phyloP scores from a whole-genome alignment of 2,888 invertebrate species.

The Drosophila emarginata region DNA sequence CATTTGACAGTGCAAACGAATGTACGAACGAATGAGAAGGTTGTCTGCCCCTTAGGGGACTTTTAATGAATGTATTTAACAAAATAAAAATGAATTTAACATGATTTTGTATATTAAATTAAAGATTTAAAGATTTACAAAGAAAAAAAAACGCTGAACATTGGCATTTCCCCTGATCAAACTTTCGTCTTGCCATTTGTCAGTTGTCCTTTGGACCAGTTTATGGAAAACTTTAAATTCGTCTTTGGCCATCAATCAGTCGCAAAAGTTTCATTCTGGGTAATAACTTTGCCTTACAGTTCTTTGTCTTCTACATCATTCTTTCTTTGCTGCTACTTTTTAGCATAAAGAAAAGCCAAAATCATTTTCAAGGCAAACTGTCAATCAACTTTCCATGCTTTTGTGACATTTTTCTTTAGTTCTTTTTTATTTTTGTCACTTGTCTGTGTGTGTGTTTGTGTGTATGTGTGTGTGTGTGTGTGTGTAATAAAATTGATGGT shows the following conservation, averaged over 20 bases:
- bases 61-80: slow-evolving; percentile 8
- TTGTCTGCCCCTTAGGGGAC: background rate
- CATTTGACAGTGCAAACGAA: background rate
- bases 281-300: slow-evolving; percentile 1
- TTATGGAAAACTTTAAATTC: slow-evolving; percentile 3
- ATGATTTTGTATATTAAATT: background rate
- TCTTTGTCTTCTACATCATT: slow-evolving; percentile 1
- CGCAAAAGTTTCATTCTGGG: slow-evolving; percentile 14
- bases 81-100: background rate
- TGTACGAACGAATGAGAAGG: background rate
- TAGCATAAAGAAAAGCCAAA: slow-evolving; percentile 3
- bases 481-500: slow-evolving; percentile 13
- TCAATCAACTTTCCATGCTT: slow-evolving; percentile 45
- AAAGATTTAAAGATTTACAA: background rate
- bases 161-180: background rate
- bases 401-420: slow-evolving; percentile 5
- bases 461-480: background rate
- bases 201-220: background rate
- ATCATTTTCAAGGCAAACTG: slow-evolving; percentile 25
- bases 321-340: background rate
- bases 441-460: background rate
- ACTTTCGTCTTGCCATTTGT: background rate
- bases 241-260: slow-evolving; percentile 12
- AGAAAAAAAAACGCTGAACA: background rate
- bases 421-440: slow-evolving; percentile 3